phyloP scores from a whole-genome alignment of 2,888 invertebrate genomes.

The Conomelus anceps region DNA sequence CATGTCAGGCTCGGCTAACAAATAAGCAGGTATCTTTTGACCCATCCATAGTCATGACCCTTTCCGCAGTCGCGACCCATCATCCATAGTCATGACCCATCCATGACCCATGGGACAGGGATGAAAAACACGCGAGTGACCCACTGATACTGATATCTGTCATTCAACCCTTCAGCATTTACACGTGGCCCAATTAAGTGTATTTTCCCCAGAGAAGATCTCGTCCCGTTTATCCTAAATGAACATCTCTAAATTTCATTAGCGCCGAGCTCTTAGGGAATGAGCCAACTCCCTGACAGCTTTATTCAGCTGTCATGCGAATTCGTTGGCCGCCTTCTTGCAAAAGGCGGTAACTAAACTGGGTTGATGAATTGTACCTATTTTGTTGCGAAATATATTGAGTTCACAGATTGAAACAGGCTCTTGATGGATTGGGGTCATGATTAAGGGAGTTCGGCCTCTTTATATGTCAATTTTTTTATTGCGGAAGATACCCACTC shows the following conservation, averaged over 20 bases:
- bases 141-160: not conserved
- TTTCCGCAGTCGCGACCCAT: no score
- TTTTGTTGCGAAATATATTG: not conserved
- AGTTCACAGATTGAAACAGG: not conserved
- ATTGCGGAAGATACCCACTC: no score
- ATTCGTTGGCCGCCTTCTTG: not conserved
- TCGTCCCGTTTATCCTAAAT: not conserved
- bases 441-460: no score
- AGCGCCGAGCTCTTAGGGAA: not conserved
- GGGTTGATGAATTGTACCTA: not conserved
- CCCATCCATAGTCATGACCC: not conserved
- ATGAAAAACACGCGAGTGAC: not conserved
- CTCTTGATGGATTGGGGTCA: no score
- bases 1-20: not conserved
- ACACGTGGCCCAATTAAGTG: not conserved
- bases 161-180: not conserved
- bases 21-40: no score
- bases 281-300: not conserved
- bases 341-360: no score
- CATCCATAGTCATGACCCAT: not conserved
- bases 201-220: not conserved
- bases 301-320: not conserved
- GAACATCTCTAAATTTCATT: not conserved
- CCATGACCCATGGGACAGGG: no score
- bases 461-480: no score